These are phyloP conservation scores for Elephas maximus DNA, from an alignment of 2,113 vertebrate species.

Conservation along the genomic window DNA sequence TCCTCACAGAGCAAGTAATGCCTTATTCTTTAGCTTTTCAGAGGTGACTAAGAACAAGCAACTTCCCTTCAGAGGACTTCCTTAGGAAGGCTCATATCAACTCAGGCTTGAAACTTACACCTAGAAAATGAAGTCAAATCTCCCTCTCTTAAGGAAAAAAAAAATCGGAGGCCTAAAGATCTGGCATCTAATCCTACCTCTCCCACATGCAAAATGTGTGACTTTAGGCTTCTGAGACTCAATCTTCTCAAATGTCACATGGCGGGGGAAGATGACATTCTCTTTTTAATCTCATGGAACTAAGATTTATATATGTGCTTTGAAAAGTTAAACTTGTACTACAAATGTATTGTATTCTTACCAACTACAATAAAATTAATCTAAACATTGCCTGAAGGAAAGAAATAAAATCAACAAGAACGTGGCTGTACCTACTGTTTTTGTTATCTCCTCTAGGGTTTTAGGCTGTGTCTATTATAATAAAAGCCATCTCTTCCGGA, in stretches of 20 bases:
- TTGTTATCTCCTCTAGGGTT: no score
- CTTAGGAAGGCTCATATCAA: not conserved
- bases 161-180: not conserved
- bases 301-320: not conserved
- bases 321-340: not conserved
- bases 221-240: not conserved
- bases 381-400: not conserved
- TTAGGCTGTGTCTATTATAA: not conserved
- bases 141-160: not conserved
- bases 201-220: not conserved
- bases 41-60: not conserved
- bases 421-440: not conserved
- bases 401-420: not conserved
- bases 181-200: not conserved
- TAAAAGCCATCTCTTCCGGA: not conserved
- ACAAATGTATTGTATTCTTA: rapidly evolving
- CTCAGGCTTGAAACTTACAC: not conserved
- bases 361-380: not conserved
- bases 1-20: not conserved
- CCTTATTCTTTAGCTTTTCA: not conserved
- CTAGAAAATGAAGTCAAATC: not conserved
- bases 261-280: rapidly evolving
- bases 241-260: rapidly evolving
- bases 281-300: not conserved
- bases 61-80: not conserved